These are phyloP conservation scores for Crocallis elinguaria DNA, from an alignment of 2,888 invertebrate genomes.

Conservation along the genomic window DNA sequence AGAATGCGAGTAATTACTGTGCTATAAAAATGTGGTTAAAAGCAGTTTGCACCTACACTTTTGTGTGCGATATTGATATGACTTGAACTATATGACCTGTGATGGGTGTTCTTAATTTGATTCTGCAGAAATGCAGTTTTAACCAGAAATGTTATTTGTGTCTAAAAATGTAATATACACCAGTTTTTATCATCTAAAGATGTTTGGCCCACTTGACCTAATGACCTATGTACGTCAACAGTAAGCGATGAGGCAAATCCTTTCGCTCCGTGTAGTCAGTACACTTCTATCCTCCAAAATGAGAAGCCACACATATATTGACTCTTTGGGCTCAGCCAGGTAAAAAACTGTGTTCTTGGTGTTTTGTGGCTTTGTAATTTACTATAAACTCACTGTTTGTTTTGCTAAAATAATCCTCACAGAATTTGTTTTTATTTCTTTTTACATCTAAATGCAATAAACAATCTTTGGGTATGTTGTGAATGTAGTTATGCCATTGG, in stretches of 20 bases:
- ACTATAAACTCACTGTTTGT: constrained; percentile 1
- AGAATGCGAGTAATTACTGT: constrained; percentile 7
- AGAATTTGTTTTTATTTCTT: background rate
- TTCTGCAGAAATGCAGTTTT: constrained; percentile 40
- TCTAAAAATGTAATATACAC: constrained; percentile 9
- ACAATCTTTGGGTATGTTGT: no score
- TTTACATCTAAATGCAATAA: background rate
- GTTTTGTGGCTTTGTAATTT: constrained; percentile 42
- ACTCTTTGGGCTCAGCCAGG: constrained; percentile 80
- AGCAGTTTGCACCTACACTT: constrained; percentile 31
- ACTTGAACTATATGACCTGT: constrained; percentile 49
- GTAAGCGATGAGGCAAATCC: constrained; percentile 81
- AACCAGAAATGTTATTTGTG: constrained; percentile 31
- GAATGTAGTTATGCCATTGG: no score
- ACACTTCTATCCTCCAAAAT: constrained; percentile 74
- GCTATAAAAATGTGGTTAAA: constrained; percentile 23
- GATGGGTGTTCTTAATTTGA: constrained; percentile 23
- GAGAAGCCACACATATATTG: constrained; percentile 81
- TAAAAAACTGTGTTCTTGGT: constrained; percentile 57
- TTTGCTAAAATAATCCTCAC: constrained; percentile 1
- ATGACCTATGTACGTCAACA: constrained; percentile 79
- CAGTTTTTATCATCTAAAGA: constrained; percentile 17
- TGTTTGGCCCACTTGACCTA: constrained; percentile 54
- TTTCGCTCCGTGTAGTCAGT: constrained; percentile 75
- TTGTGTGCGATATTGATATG: constrained; percentile 42